phyloP scores from a whole-genome alignment of 2,888 invertebrate genomes.

The Ecdyonurus torrentis region DNA sequence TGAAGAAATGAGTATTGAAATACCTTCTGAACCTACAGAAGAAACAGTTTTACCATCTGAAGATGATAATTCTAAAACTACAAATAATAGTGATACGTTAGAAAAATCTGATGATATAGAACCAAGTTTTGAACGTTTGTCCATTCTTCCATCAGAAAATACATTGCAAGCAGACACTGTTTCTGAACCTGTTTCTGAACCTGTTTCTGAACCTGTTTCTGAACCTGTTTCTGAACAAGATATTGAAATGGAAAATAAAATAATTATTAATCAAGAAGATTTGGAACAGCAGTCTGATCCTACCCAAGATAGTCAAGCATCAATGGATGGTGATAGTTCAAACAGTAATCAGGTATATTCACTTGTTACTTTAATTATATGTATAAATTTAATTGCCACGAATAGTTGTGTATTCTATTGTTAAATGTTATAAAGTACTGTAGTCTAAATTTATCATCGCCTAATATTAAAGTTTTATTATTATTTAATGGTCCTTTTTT shows the following conservation, averaged over 20 bases:
- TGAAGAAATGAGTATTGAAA: conserved; percentile 17
- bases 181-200: too few species aligned
- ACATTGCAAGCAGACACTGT: too few species aligned
- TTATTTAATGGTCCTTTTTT: too few species aligned
- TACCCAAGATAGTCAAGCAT: conserved; percentile 10
- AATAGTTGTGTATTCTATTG: too few species aligned
- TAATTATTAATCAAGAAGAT: conserved; percentile 10
- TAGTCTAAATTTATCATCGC: too few species aligned
- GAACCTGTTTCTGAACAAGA: not conserved
- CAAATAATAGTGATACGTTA: not conserved
- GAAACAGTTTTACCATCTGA: not conserved
- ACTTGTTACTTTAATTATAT: not conserved
- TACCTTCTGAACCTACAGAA: not conserved
- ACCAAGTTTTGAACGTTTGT: not conserved
- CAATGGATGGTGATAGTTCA: conserved; percentile 8
- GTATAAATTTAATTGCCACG: too few species aligned
- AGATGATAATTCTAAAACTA: not conserved
- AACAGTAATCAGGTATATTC: conserved; percentile 8
- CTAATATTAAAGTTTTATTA: too few species aligned
- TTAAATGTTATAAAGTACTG: too few species aligned
- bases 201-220: too few species aligned
- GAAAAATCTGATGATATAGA: not conserved
- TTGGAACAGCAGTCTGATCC: conserved; percentile 12
- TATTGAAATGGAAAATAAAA: conserved; percentile 3
- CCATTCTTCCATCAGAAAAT: not conserved